These are phyloP conservation scores for Gymnogyps californianus DNA, from an alignment of 2,113 vertebrate species.

Conservation along the genomic window DNA sequence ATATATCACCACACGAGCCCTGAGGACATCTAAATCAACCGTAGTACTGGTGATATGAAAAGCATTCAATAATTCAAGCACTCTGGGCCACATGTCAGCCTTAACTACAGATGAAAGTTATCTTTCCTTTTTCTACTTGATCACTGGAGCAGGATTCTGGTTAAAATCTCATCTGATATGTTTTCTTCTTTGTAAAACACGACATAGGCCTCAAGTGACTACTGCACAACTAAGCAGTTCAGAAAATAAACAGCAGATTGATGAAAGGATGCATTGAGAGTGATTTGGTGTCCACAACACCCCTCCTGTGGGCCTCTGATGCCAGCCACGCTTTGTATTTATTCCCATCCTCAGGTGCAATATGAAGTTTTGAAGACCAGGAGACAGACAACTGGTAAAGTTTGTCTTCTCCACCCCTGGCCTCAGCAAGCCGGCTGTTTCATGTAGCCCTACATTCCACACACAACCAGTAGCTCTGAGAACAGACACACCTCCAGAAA, in stretches of 20 bases:
- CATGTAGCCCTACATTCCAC: rapidly evolving
- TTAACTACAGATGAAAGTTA: conserved; percentile 19
- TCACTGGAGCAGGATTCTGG: neutral
- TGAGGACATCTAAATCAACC: neutral
- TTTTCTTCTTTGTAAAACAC: neutral
- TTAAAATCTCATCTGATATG: neutral
- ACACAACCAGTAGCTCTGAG: rapidly evolving
- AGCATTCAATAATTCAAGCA: conserved; percentile 30
- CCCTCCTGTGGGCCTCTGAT: neutral
- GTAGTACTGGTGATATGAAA: neutral
- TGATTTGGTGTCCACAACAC: neutral
- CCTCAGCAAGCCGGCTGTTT: rapidly evolving
- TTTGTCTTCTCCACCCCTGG: rapidly evolving
- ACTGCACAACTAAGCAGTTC: neutral
- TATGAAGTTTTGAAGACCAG: neutral
- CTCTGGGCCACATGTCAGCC: neutral
- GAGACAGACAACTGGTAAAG: neutral
- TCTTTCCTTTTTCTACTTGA: neutral
- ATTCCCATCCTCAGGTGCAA: neutral
- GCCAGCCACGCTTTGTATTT: rapidly evolving
- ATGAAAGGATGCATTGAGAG: neutral
- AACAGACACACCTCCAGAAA: neutral
- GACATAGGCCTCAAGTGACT: neutral
- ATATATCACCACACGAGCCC: neutral
- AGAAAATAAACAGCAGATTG: neutral